Base-by-base conservation (phyloP, 2,113 vertebrate genomes). In the Tautogolabrus adspersus region DNA sequence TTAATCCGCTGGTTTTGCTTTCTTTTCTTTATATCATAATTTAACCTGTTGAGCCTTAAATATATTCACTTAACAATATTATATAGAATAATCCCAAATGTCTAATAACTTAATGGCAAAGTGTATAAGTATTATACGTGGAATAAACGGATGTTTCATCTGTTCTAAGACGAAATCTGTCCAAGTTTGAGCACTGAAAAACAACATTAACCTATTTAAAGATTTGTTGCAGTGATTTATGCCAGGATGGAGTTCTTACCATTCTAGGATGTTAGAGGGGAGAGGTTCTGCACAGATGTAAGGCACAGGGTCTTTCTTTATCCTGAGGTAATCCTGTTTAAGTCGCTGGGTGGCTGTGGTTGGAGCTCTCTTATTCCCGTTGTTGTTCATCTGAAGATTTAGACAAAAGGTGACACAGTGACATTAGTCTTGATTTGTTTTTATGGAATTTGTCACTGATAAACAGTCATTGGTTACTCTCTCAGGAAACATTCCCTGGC, bases 271-370 rank as follows among this genome's bases (percentile, higher is more conserved):
- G 76, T 99, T 99, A 49, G 97, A 98, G 23, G 98, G 97, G 19
- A 99, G 96, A 37, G 98, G 98, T 85, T 99, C 98, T 13, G 98
- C 98, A 90, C 97, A 97, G 89, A 99, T 98, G 77, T 99, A 99
- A 95, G 98, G 98, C 94, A 99, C 98, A 0, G 98, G 98, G 90
- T 99, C 98, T 94, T 99, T 98, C 93, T 98, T 98, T 81, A 99
- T 98, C 49, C 98, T 94, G 82, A 99, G 96, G 90, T 99, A 99
- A 94, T 99, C 98, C 92, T 99, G 98, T 67, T 97, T 99, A 72
- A 99, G 95, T 66, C 98, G 90, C 94, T 99, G 97, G 0, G 98
- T 98, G 42, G 98, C 98, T 87, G 98, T 99, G 1, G 97, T 98
- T 15, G 98, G 97, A 87, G 97, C 97, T 90, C 97, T 97, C 94